Percentiles rank a stretch among this genome's conserved stretches.
phyloP scores from a whole-genome alignment of 35 echinoderm and acorn worm species.

The Heliocidaris erythrogramma region DNA sequence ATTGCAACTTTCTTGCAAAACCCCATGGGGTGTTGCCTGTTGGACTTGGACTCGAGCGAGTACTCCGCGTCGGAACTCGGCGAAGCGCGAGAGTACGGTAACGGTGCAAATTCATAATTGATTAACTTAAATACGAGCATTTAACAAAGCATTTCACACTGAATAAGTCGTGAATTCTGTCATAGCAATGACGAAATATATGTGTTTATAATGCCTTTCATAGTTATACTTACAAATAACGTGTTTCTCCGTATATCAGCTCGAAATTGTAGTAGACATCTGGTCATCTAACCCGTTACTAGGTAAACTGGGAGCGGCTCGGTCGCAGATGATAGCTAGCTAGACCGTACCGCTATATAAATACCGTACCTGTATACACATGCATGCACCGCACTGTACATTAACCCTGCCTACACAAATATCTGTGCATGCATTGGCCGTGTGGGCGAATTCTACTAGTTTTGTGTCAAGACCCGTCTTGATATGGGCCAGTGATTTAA shows the following conservation, averaged over 20 bases:
- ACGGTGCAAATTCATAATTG: background rate
- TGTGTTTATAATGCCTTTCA: background rate
- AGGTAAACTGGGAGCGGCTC: conserved; percentile 5
- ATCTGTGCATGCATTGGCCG: too few relatives aligned
- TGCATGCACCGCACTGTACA: too few relatives aligned
- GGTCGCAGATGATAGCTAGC: too few relatives aligned
- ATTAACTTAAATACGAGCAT: background rate
- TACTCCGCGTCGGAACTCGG: background rate
- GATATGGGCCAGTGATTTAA: too few relatives aligned
- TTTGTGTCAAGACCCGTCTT: too few relatives aligned
- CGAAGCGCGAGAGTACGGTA: background rate
- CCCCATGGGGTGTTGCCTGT: too few relatives aligned
- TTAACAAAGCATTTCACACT: background rate
- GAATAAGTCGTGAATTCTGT: background rate
- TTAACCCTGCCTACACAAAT: too few relatives aligned
- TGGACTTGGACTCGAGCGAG: too few relatives aligned
- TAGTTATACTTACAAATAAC: background rate
- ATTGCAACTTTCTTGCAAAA: too few relatives aligned
- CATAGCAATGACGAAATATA: background rate
- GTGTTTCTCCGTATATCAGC: background rate
- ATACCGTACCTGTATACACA: too few relatives aligned
- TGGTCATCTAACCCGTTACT: background rate
- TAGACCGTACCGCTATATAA: too few relatives aligned
- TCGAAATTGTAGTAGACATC: background rate
- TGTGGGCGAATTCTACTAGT: too few relatives aligned